Percentiles rank a stretch among this genome's conserved stretches.
Conservation (phyloP, 2,888 invertebrate genomes). For the Cabera pusaria region DNA sequence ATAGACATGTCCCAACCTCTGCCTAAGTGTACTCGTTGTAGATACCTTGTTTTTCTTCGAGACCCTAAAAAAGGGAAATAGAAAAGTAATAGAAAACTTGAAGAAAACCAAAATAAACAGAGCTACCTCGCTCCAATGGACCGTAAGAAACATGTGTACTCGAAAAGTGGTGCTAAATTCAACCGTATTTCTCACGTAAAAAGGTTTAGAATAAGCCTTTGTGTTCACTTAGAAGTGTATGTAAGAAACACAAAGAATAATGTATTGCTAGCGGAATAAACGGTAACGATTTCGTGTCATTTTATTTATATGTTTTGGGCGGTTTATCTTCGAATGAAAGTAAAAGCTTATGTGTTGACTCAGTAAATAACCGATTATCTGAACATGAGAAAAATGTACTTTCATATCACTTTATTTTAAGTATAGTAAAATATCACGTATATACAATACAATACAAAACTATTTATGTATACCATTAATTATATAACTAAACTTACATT, state of each 20-base stretch:
- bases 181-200: constrained; percentile 1
- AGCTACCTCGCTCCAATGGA: constrained; percentile 17
- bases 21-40: no score
- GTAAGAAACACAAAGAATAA: constrained; percentile 14
- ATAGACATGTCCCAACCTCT: no score
- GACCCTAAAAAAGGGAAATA: constrained; percentile 7
- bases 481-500: no score
- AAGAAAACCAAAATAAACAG: constrained; percentile 16
- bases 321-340: constrained; percentile 9
- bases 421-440: no score
- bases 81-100: constrained; percentile 21
- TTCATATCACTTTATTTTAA: no score
- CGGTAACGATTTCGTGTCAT: constrained; percentile 25
- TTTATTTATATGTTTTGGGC: constrained; percentile 25
- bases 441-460: no score
- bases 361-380: no score
- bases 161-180: background rate
- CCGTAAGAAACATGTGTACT: constrained; percentile 9
- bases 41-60: no score
- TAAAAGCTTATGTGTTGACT: no score
- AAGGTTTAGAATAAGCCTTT: constrained; percentile 1
- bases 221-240: constrained; percentile 10
- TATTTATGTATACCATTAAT: no score
- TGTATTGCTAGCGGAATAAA: constrained; percentile 20
- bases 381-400: no score